Base-by-base conservation (phyloP, 37 sponge, comb jelly and placozoan species). In the Oopsacas minuta region DNA sequence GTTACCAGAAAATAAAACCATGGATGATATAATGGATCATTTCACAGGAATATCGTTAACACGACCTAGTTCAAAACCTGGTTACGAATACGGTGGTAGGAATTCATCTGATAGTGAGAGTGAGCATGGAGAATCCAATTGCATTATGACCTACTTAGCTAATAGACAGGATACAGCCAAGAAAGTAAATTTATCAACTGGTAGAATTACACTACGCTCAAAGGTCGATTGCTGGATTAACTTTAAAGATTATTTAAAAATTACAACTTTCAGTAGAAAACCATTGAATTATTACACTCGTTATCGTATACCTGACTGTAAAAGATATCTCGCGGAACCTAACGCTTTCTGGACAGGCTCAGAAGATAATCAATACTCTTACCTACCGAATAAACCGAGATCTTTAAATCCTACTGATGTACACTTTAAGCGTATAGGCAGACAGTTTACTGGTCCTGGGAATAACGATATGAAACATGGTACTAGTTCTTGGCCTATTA, bases 311-410 rank as follows among this genome's bases (percentile, higher is more conserved):
- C 20, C 30, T 3, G 30, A 61, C 22, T 61, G 75, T 34, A 61
- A 61, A 61, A 25, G 75, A 7, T 61, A 61, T n/a, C 75, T 61
- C 17, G 22, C 30, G 22, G 75, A 61, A 3, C 1, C 75, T 61
- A 61, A 61, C 22, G 75, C 75, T 3, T 61, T 61, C 75, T 61
- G 75, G 75, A 10, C 75, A 25, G 75, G 75, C 75, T 61, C 75
- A 25, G 7, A 10, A 32, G 75, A 61, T 12, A 61, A 61, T 12
- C 75, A 20, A 12, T 61, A 61, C 22, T 12, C 75, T 61, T 61
- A 61, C 22, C 7, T 61, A 3, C 75, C 75, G 28, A 61, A 61
- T n/a, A 10, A n/a, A 12, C 17, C 75, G 1, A 61, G 28, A 12
- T 61, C 75, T 20, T 34, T 61, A 25, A 61, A 3, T 12, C 75